Percentiles rank a stretch among this genome's conserved stretches.
Conservation (phyloP, 1,140 invertebrate genomes). For the Macrocentrus cingulum region DNA sequence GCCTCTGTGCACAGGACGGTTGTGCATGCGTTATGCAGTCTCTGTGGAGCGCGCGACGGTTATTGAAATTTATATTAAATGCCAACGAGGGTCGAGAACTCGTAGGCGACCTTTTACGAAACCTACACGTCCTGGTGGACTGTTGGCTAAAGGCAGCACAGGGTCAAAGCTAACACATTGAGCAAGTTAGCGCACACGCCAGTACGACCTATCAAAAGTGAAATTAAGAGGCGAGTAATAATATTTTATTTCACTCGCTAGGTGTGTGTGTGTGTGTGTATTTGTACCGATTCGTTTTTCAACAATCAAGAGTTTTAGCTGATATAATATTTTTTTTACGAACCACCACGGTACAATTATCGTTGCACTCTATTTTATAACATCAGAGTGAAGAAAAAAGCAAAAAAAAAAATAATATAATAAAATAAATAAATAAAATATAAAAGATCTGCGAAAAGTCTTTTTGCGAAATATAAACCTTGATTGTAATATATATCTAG, state of each 20-base stretch:
- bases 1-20: not conserved
- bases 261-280: not conserved
- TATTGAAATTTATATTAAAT: constrained; percentile 46
- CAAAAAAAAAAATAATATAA: too few species aligned
- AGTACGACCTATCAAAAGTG: not conserved
- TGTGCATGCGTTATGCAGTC: constrained; percentile 16
- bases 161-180: not conserved
- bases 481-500: too few species aligned
- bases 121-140: constrained; percentile 13
- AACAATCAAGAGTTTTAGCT: too few species aligned
- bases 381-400: too few species aligned
- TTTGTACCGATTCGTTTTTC: too few species aligned
- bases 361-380: too few species aligned
- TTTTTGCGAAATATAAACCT: too few species aligned
- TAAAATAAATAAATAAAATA: too few species aligned
- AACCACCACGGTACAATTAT: too few species aligned
- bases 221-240: too few species aligned
- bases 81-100: constrained; percentile 29
- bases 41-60: constrained; percentile 31
- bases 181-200: not conserved
- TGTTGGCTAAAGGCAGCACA: constrained; percentile 2
- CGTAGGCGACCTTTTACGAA: constrained; percentile 29
- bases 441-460: too few species aligned
- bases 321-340: too few species aligned
- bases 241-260: not conserved